Percentiles rank a stretch among this genome's conserved stretches.
Evolutionary conservation across 2,888 invertebrate genomes (phyloP).

Genomic region (Coelinius sp.): DNA sequence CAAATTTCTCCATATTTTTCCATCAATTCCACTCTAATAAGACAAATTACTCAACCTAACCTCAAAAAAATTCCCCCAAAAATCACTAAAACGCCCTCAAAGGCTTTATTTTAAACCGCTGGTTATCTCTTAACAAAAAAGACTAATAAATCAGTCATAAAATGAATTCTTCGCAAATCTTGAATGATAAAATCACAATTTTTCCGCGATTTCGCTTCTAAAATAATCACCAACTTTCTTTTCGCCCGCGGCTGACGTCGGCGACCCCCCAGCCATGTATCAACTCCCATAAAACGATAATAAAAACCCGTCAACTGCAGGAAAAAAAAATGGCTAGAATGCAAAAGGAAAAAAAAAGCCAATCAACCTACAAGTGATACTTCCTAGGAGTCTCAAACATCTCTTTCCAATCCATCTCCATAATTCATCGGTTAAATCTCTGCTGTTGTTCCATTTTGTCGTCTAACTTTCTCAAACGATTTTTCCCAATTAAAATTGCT

Average conservation of each 20-base stretch:
- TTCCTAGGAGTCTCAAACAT: not conserved
- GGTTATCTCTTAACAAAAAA: no score
- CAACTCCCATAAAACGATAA: not conserved
- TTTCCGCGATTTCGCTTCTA: not conserved
- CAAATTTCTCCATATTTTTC: not conserved
- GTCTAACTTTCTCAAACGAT: slow-evolving; percentile 5
- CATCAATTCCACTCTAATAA: no score
- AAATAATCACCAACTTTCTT: slow-evolving; percentile 22
- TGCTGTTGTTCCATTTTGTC: slow-evolving; percentile 11
- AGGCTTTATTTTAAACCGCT: not conserved
- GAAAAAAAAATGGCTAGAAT: not conserved
- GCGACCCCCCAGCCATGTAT: not conserved
- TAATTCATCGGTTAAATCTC: slow-evolving; percentile 22
- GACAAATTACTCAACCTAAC: not conserved
- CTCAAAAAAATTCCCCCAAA: not conserved
- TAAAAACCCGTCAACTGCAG: not conserved
- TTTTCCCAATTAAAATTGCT: slow-evolving; percentile 29
- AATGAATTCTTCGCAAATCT: not conserved
- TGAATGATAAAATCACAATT: not conserved
- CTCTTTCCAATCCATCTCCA: slow-evolving; percentile 2
- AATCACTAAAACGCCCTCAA: not conserved
- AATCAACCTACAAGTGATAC: not conserved
- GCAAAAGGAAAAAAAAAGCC: not conserved
- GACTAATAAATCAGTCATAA: no score
- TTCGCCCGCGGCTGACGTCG: slow-evolving; percentile 1